Base-by-base conservation (phyloP, 2,888 invertebrate species). In the Pharmacophagus antenor region DNA sequence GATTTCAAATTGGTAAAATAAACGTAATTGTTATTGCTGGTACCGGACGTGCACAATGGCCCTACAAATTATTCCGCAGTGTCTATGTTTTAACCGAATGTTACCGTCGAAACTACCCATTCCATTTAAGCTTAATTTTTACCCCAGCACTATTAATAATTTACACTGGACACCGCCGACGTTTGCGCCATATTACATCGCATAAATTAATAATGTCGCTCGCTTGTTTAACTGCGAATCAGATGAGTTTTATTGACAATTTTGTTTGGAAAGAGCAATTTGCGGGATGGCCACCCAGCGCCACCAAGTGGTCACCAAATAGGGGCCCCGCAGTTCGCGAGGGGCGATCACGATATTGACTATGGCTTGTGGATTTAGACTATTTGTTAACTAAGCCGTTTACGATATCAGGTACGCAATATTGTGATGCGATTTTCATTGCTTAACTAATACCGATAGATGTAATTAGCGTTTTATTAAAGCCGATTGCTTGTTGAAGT, bases 221-320 rank as follows among this genome's bases (percentile, higher is more conserved):
- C 87, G 89, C 88, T 84, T 89, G 88, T 89, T 90, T 88, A 88
- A 88, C 88, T 90, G 88, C 88, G 90, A 90, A 88, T 89, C 88
- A 85, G 88, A 89, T 88, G 89, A 89, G 86, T 90, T 90, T 90
- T 90, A 90, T 90, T 90, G 90, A 88, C 90, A 89, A 90, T 90
- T 85, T 88, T 85, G 90, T 84, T 87, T 85, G 86, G 84, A 86
- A 86, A 88, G 87, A 83, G 90, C 88, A 89, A 89, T 90, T 90
- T 90, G 89, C 82, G 89, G 89, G 83, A 89, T 87, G 86, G 80
- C 82, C 87, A 77, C 79, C 77, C 77, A 80, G 76, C 76, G 84
- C 81, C 84, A 84, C 83, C 88, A 81, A 88, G 90, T 86, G 88
- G 82, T 85, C 82, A 82, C 82, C 86, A 82, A 85, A 86, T 82